Base-by-base conservation (phyloP, 2,888 invertebrate genomes). In the Drepanosiphum platanoidis region DNA sequence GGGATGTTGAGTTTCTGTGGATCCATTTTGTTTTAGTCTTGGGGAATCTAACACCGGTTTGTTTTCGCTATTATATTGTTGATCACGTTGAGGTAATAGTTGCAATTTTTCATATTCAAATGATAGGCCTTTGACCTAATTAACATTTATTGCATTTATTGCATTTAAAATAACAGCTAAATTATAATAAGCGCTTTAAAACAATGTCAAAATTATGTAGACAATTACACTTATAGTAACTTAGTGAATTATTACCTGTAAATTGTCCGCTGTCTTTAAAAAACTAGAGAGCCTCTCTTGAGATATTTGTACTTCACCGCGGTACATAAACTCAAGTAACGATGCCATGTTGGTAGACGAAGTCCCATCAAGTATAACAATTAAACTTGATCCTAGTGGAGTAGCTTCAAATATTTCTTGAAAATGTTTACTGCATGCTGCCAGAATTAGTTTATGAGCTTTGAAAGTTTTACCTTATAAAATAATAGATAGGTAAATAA, bases 371-470 rank as follows among this genome's bases (percentile, higher is more conserved):
- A 96, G 91, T 89, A 96, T 96, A 89, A 96, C 95, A 89, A 96
- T 93, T 87, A 94, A 93, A 88, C 93, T 93, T 87, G 94, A 94
- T 90, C 94, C 94, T 89, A 94, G 93, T 86, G 96, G 95, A 88
- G 96, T 95, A 88, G 94, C 93, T 91, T 96, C 96, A 91, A 96
- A 96, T 88, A 96, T 91, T 91, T 96, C 96, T 89, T 96, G 96
- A 91, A 96, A 94, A 90, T 96, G 96, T 90, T 96, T 96, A 91
- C 96, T 96, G 92, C 96, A 96, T 89, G 96, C 96, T 88, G 96
- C 96, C 90, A 96, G 91, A 89, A 96, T 96, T 90, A 96, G 92
- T 91, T 95, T 95, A 92, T 96, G 96, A 88, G 96, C 96, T 91
- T 95, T 94, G 91, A 96, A 96, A 89, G 95, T 95, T 90, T 95